These are phyloP conservation scores for Pomacea maculata DNA, from an alignment of 1,140 invertebrate species.

Conservation along the genomic window DNA sequence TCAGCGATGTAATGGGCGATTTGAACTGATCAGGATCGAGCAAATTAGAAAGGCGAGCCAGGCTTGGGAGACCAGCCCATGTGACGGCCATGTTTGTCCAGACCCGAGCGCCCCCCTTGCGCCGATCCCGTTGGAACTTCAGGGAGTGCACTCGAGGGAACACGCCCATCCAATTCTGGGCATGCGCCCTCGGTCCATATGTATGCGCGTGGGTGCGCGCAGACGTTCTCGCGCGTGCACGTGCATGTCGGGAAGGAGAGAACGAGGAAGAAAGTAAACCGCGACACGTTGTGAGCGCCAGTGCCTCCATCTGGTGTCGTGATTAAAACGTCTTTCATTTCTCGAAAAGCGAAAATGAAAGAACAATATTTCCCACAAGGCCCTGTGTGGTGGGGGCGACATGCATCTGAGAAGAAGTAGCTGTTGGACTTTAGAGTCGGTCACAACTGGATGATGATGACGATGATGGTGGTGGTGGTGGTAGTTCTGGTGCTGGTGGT, in stretches of 20 bases:
- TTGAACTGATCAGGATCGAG: constrained; percentile 18
- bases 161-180: constrained; percentile 13
- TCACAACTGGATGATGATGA: no score
- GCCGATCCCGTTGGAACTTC: neutral
- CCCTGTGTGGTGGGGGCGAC: no score
- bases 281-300: neutral
- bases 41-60: constrained; percentile 15
- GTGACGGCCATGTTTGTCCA: constrained; percentile 18
- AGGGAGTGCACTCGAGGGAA: constrained; percentile 17
- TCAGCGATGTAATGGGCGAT: constrained; percentile 9
- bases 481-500: no score
- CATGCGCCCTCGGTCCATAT: constrained; percentile 16
- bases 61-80: neutral
- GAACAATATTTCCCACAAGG: constrained; percentile 8
- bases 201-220: constrained; percentile 22
- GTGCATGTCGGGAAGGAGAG: constrained; percentile 5
- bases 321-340: constrained; percentile 9
- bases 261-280: constrained; percentile 14
- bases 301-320: constrained; percentile 9
- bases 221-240: constrained; percentile 18
- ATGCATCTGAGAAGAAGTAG: no score
- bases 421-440: no score
- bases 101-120: constrained; percentile 1
- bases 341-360: constrained; percentile 5
- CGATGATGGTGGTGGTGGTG: no score